These are phyloP conservation scores for Arothron firmamentum DNA, from an alignment of 2,113 vertebrate species.

Conservation along the genomic window DNA sequence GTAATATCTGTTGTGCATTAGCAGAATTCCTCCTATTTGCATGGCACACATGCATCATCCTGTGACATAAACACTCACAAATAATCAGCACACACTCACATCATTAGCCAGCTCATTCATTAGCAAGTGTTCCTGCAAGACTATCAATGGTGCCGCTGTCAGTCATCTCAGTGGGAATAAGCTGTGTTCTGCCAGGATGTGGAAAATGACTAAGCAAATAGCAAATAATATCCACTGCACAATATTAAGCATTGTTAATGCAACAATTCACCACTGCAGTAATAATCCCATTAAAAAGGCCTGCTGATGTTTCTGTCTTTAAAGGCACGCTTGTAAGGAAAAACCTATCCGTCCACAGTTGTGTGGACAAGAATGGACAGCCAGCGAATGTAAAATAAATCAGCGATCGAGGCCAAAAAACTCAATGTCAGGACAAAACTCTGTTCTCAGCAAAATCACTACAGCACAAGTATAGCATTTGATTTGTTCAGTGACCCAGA, in stretches of 20 bases:
- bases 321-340: neutral
- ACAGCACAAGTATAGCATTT: neutral
- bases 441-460: conserved; percentile 32
- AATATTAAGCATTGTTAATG: no score
- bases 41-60: conserved; percentile 14
- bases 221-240: neutral
- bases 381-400: conserved; percentile 5
- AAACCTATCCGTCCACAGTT: no score
- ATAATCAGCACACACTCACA: conserved; percentile 39
- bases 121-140: conserved; percentile 25
- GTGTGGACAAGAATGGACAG: neutral
- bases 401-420: conserved; percentile 16
- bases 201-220: conserved; percentile 17
- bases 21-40: conserved; percentile 34
- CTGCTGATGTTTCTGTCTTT: conserved; percentile 3
- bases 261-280: no score
- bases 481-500: conserved; percentile 16
- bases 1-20: conserved; percentile 31
- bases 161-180: conserved; percentile 12
- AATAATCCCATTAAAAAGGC: neutral
- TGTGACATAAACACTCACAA: conserved; percentile 16
- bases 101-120: conserved; percentile 26
- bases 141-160: conserved; percentile 27
- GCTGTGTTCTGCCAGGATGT: conserved; percentile 3
- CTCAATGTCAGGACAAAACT: conserved; percentile 7